A percentile compares a stretch with the other conserved stretches of the same genome.
Conservation (phyloP, 2,797 vertebrate species). For the Macroramphosus scolopax region DNA sequence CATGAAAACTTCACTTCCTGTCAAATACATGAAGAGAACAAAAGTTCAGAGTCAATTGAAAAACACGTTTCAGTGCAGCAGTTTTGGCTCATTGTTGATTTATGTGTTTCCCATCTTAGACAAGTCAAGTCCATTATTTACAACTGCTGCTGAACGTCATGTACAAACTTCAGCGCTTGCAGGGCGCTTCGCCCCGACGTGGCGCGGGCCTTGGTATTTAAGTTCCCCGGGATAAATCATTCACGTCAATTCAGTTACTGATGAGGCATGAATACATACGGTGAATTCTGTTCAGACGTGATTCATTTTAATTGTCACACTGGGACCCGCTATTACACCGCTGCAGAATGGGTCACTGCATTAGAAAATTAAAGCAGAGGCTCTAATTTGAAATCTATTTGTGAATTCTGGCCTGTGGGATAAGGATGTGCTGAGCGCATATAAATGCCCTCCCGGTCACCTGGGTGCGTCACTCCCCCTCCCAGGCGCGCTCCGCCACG, state of each 20-base stretch:
- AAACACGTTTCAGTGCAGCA: too few relatives aligned
- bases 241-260: slow-evolving; percentile 86
- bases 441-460: slow-evolving; percentile 64
- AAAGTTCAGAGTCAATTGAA: not conserved
- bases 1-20: not conserved
- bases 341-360: slow-evolving; percentile 87
- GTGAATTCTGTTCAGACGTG: slow-evolving; percentile 83
- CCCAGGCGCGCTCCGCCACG: slow-evolving; percentile 19
- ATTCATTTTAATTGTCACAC: slow-evolving; percentile 95
- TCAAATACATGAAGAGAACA: not conserved
- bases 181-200: slow-evolving; percentile 45
- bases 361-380: slow-evolving; percentile 88
- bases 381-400: slow-evolving; percentile 86
- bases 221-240: slow-evolving; percentile 83
- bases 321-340: slow-evolving; percentile 86
- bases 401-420: slow-evolving; percentile 81
- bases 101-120: too few relatives aligned
- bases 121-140: slow-evolving; percentile 50
- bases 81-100: too few relatives aligned
- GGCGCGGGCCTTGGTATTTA: slow-evolving; percentile 66
- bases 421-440: slow-evolving; percentile 74
- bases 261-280: slow-evolving; percentile 89
- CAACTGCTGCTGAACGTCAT: slow-evolving; percentile 41
- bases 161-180: slow-evolving; percentile 21
- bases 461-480: slow-evolving; percentile 46